These are phyloP conservation scores for Parasteatoda tepidariorum DNA, from an alignment of 1,140 invertebrate genomes.

Conservation along the genomic window DNA sequence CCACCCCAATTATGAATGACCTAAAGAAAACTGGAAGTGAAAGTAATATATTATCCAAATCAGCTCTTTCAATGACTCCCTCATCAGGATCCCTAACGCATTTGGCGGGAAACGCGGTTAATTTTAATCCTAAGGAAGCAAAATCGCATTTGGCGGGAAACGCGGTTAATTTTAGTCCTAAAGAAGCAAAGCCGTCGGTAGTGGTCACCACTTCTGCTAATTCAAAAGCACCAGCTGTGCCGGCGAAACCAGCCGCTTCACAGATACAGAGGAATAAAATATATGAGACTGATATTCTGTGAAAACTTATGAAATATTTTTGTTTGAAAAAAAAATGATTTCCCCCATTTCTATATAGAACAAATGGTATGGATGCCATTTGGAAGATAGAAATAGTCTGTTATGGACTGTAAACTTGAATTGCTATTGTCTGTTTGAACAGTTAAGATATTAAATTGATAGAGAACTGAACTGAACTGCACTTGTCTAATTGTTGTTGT, in stretches of 20 bases:
- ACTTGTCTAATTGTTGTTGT: slow-evolving; percentile 56
- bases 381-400: slow-evolving; percentile 28
- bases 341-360: not conserved
- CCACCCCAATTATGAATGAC: slow-evolving; percentile 72
- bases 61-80: slow-evolving; percentile 71
- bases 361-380: not conserved
- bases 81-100: slow-evolving; percentile 76
- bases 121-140: slow-evolving; percentile 12
- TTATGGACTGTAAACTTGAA: slow-evolving; percentile 28
- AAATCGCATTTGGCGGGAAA: slow-evolving; percentile 63
- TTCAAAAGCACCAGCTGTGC: slow-evolving; percentile 43
- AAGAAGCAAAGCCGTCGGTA: not conserved
- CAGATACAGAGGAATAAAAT: slow-evolving; percentile 60
- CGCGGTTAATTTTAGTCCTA: slow-evolving; percentile 64
- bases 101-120: slow-evolving; percentile 70
- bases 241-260: slow-evolving; percentile 43
- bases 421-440: slow-evolving; percentile 28
- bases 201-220: not conserved
- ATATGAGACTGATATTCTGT: slow-evolving; percentile 60
- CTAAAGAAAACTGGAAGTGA: slow-evolving; percentile 89
- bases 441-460: slow-evolving; percentile 32
- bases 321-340: not conserved
- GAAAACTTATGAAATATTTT: not conserved
- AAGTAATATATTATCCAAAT: slow-evolving; percentile 85
- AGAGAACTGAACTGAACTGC: slow-evolving; percentile 35